Base-by-base conservation (phyloP, 2,888 invertebrate genomes). In the Ophion slaviceki region DNA sequence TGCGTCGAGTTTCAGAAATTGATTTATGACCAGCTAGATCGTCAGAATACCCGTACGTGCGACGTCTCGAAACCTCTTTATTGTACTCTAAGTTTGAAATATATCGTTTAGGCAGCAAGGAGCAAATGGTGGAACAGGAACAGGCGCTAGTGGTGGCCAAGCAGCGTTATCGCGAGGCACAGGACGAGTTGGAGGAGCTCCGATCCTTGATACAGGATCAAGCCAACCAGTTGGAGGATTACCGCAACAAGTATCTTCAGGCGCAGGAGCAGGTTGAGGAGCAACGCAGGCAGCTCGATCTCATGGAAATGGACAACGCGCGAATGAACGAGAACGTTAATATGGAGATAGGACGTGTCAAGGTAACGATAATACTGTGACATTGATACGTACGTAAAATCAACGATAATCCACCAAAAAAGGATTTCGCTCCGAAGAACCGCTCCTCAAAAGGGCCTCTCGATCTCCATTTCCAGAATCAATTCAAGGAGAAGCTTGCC, bases 221-320 rank as follows among this genome's bases (percentile, higher is more conserved):
- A 90, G 95, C 96, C 77, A 94, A 95, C 8, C 96, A 96, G 92
- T 91, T 96, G 10, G 96, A 96, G 87, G 96, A 96, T 89, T 97
- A 97, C 90, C 95, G 96, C 76, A 96, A 96, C 86, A 97, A 96
- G 90, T 94, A 92, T 88, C 86, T 94, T n/a, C 91, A 92, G 88
- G 96, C 96, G 0, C 96, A 96, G 89, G 96, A 97, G 92, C 93
- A 95, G 72, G 96, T 96, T 0, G 97, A 97, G 91, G 97, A 97
- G 91, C 96, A 96, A 91, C 94, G 95, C 0, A 94, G 96, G 1
- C 96, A 96, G 90, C 95, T 97, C 90, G 96, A 96, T 86, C 94
- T 96, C 91, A 96, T 96, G 96, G 96, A 97, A 89, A 95, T 96
- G 95, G 96, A 97, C 89, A 96, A 96, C 89, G 95, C 95, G 28